Evolutionary conservation across 2,888 invertebrate genomes (phyloP).

Genomic region (Mycalesis mineus): DNA sequence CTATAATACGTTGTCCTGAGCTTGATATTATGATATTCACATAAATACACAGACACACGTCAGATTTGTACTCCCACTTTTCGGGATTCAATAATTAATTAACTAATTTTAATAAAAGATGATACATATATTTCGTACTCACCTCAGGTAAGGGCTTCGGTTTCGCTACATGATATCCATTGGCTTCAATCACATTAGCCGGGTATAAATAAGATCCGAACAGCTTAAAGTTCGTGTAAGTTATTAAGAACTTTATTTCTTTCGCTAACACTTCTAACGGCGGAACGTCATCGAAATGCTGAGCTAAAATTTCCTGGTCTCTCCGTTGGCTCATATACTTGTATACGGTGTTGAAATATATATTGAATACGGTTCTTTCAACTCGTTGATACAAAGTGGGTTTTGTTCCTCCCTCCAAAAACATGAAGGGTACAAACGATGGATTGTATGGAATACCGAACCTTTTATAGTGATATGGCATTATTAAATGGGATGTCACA

Average conservation of each 20-base stretch:
- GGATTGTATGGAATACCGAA: slow-evolving; percentile 79
- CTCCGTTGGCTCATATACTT: slow-evolving; percentile 40
- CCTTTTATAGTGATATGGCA: slow-evolving; percentile 77
- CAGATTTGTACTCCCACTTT: too few relatives aligned
- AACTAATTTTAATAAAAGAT: not conserved
- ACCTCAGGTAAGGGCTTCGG: slow-evolving; percentile 52
- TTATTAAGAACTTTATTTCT: slow-evolving; percentile 70
- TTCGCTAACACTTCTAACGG: slow-evolving; percentile 68
- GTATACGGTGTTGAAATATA: slow-evolving; percentile 35
- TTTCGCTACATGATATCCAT: slow-evolving; percentile 74
- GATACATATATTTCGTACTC: slow-evolving; percentile 30
- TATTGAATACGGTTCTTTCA: slow-evolving; percentile 53
- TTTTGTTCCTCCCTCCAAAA: slow-evolving; percentile 68
- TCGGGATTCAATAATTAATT: too few relatives aligned
- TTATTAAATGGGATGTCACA: slow-evolving; percentile 71
- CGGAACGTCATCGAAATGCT: slow-evolving; percentile 68
- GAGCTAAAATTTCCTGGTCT: slow-evolving; percentile 47
- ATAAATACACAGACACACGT: too few relatives aligned
- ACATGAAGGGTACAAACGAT: slow-evolving; percentile 75
- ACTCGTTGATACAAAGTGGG: slow-evolving; percentile 71
- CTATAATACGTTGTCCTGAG: too few relatives aligned
- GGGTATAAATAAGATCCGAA: slow-evolving; percentile 72
- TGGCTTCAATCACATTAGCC: slow-evolving; percentile 78
- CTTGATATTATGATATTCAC: too few relatives aligned
- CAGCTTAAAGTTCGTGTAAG: slow-evolving; percentile 77